Conservation (phyloP, 2,888 invertebrate genomes). For the Chouioia cunea region DNA sequence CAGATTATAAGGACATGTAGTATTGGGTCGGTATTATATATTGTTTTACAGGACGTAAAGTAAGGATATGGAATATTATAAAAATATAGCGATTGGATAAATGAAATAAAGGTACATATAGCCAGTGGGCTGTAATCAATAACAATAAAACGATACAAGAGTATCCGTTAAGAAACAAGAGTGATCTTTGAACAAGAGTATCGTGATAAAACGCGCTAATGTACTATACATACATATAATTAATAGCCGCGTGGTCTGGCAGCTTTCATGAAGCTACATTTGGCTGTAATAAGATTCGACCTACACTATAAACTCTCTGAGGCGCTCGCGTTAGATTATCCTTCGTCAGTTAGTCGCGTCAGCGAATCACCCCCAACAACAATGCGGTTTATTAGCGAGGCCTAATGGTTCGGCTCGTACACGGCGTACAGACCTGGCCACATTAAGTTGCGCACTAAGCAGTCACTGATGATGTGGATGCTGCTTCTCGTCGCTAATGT, state of each 20-base stretch:
- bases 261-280: slow-evolving; percentile 53
- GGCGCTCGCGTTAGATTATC: slow-evolving; percentile 57
- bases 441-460: neutral
- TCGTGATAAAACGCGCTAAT: neutral
- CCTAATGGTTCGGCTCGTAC: slow-evolving; percentile 51
- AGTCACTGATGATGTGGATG: no score
- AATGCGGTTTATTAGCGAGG: slow-evolving; percentile 62
- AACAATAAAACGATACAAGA: slow-evolving; percentile 19
- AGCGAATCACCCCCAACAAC: slow-evolving; percentile 51
- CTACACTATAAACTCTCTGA: no score
- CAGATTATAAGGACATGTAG: no score
- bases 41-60: no score
- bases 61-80: no score
- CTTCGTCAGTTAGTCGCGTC: slow-evolving; percentile 62
- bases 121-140: slow-evolving; percentile 28
- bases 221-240: slow-evolving; percentile 13
- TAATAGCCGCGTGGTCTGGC: slow-evolving; percentile 35
- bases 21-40: no score
- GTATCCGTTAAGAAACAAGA: no score
- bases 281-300: no score
- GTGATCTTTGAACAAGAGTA: no score
- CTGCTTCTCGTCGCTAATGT: slow-evolving; percentile 14
- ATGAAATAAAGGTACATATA: no score
- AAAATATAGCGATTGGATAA: no score
- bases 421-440: neutral